A percentile compares a stretch with the other conserved stretches of the same genome.
phyloP scores from a whole-genome alignment of 2,888 invertebrate species.

The Apotomis betuletana region DNA sequence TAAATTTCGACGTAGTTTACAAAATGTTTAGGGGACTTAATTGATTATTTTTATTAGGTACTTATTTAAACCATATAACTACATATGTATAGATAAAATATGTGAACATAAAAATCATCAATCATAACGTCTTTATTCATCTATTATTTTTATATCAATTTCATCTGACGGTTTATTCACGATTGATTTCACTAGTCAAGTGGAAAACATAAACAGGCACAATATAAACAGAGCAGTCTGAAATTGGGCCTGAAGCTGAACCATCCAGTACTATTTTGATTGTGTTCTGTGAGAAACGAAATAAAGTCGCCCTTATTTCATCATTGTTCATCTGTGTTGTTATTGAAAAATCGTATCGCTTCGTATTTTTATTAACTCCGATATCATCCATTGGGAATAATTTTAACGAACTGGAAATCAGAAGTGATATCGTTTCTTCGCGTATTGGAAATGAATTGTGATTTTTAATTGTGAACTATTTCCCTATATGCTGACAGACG shows the following conservation, averaged over 20 bases:
- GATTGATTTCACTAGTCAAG: too few species aligned
- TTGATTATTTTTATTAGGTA: neutral
- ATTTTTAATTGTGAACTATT: conserved; percentile 52
- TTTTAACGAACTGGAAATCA: conserved; percentile 17
- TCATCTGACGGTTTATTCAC: too few species aligned
- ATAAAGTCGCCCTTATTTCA: neutral
- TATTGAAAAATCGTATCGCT: neutral
- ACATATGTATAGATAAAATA: too few species aligned
- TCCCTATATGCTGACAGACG: conserved; percentile 73
- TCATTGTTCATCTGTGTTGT: neutral
- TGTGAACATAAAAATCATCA: too few species aligned
- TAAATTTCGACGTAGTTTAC: conserved; percentile 40
- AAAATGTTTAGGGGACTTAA: neutral
- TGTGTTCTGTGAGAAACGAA: conserved; percentile 25
- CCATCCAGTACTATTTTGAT: conserved; percentile 55
- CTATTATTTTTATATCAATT: neutral
- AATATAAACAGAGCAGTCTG: too few species aligned
- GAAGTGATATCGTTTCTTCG: conserved; percentile 1
- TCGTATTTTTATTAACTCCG: conserved; percentile 4
- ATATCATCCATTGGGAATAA: conserved; percentile 22
- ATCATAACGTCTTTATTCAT: conserved; percentile 8
- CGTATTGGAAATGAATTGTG: conserved; percentile 42
- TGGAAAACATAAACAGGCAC: too few species aligned
- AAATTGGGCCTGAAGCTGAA: conserved; percentile 42
- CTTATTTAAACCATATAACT: neutral